Evolutionary conservation across 2,797 vertebrate species (phyloP), one percentile per base, ranked within the genome.

Genomic region (Schizothorax lantsangensis): DNA sequence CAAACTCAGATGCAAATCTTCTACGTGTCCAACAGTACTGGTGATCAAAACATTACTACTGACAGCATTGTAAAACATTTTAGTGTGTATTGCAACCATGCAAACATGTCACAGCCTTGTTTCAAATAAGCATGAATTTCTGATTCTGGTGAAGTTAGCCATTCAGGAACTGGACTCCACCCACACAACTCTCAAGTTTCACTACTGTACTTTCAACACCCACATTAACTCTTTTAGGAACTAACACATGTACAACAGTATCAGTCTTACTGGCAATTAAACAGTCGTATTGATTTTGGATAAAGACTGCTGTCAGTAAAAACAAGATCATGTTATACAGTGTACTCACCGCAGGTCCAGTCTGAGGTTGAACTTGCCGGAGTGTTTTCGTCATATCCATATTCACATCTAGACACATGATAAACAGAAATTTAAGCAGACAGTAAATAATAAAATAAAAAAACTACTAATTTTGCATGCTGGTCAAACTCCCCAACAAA

Each of bases 301-400:
- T 11, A n/a, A 57, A 57, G 33, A 8, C 7, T 9, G 52, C 3
- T 38, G 11, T 52, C 30, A 19, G 8, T 30, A 40, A 30, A 45
- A 30, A 45, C n/a, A 30, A 64, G 1, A 19, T 54, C 12, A 1
- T 0, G 11, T 54, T 36, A 57, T 10, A 43, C 4, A 72, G 38
- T 40, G 1, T 72, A 94, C 95, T 93, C 30, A 96, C 95, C 91
- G 49, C 95, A 96, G 26, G 49, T 19, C 5, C 36, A 89, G 87
- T 96, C 93, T 2, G 92, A 91, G 9, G 0, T 33, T 0, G 45
- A 0, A 0, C 92, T n/a, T n/a, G n/a, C n/a, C n/a, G n/a, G n/a
- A n/a, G n/a, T n/a, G n/a, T n/a, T 5, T 21, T 74, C 0, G 1
- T 40, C 0, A 0, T 11, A 9, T 62, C 86, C 91, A 6, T 0